Percentiles rank a stretch among this genome's conserved stretches.
Evolutionary conservation across 1,140 invertebrate species (phyloP).

Genomic region (Calephelis nemesis): DNA sequence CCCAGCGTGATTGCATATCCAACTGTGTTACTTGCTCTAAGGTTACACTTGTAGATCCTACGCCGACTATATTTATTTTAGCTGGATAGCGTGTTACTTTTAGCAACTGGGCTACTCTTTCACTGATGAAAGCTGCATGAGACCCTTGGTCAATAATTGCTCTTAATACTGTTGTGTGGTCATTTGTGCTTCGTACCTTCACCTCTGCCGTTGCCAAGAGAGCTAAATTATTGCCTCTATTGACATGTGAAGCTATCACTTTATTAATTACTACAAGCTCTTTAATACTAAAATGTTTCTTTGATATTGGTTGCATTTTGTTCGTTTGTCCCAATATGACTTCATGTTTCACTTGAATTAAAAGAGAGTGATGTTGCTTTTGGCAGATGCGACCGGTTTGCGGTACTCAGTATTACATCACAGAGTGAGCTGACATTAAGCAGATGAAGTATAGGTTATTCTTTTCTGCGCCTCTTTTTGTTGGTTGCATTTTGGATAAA

Average conservation of each 20-base stretch:
- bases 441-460: constrained; percentile 29
- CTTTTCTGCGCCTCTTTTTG: constrained; percentile 20
- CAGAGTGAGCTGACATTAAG: constrained; percentile 17
- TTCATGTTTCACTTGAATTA: too few relatives aligned
- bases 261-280: not conserved
- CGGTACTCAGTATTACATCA: not conserved
- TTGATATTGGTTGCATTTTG: too few relatives aligned
- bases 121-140: not conserved
- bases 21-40: not conserved
- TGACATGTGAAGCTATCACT: not conserved
- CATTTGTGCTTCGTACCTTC: not conserved
- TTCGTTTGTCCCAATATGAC: too few relatives aligned
- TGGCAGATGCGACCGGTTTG: constrained; percentile 5
- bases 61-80: not conserved
- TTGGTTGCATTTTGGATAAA: constrained; percentile 14
- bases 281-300: not conserved
- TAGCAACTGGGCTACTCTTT: not conserved
- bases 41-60: not conserved
- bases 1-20: not conserved
- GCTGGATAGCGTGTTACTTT: not conserved
- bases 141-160: constrained; percentile 16
- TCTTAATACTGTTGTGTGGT: not conserved
- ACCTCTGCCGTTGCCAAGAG: constrained; percentile 21
- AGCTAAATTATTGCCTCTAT: constrained; percentile 4
- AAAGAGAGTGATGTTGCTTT: constrained; percentile 23